Evolutionary conservation across 2,888 invertebrate genomes (phyloP), one percentile per base, ranked within the genome.

Genomic region (Ichneumoninae sp.): DNA sequence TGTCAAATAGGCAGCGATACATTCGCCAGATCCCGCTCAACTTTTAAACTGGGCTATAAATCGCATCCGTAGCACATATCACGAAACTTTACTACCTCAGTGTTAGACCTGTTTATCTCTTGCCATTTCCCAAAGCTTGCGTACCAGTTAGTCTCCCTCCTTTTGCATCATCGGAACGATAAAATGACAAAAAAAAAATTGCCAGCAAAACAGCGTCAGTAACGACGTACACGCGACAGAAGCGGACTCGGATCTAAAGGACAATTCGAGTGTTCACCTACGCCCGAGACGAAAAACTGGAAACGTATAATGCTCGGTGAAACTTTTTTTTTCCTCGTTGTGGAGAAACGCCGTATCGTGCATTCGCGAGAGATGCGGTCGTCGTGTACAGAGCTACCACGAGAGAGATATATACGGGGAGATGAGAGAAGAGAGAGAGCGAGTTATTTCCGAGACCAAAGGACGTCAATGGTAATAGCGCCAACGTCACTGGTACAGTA

Each of bases 61-160:
- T 40, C 10, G 6, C 40, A 10, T 10, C 40, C 40, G 40, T 40
- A 40, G 40, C 40, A 40, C 10, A 10, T 40, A 2, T 40, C 10
- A 40, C 10, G 10, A 40, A 8, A 40, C 8, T 40, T 40, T 40
- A 2, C 40, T 40, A 40, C 40, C 2, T 40, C 8, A 40, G 10
- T 19, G 13, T 26, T 30, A 30, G 30, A 40, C 30, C 26, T 30
- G 26, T 30, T 60, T 30, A 60, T 30, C 16, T 13, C 5, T 74
- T 19, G 19, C n/a, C 19, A 57, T 80, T 80, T 10, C 30, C 40
- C 26, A 65, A 71, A 81, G 57, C 68, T 36, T 68, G 81, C 60
- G 52, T 44, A 68, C 74, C 47, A 36, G 47, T 60, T 68, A 75
- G 44, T 80, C 73, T 26, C 26, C n/a, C 10, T 63, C n/a, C n/a